Conservation (phyloP, 2,888 invertebrate genomes). For the Chrysopilus asiliformis region DNA sequence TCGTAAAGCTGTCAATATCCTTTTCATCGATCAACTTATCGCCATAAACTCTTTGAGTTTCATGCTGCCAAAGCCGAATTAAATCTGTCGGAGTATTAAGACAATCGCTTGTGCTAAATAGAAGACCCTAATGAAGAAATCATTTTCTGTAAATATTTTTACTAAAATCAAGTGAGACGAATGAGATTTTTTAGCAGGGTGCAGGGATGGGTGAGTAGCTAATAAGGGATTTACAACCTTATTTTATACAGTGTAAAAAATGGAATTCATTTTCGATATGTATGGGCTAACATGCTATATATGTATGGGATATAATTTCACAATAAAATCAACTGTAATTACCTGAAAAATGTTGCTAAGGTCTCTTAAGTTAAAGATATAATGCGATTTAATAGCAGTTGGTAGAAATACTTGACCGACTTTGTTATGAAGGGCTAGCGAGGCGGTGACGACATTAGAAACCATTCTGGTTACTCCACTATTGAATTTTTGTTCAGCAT, state of each 20-base stretch:
- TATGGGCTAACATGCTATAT: no score
- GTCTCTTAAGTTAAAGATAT: conserved; percentile 89
- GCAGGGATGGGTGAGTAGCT: no score
- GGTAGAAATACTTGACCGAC: conserved; percentile 80
- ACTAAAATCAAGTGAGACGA: background rate
- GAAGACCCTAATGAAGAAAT: conserved; percentile 53
- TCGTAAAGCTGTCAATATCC: conserved; percentile 79
- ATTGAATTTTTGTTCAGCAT: conserved; percentile 68
- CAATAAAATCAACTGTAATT: conserved; percentile 15
- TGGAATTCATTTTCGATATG: no score
- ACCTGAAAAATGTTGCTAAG: conserved; percentile 92
- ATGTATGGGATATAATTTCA: background rate
- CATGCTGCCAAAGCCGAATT: conserved; percentile 85
- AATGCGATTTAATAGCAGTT: conserved; percentile 93
- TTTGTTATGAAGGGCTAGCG: conserved; percentile 75
- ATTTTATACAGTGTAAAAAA: no score
- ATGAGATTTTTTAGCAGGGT: no score
- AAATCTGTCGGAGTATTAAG: conserved; percentile 66
- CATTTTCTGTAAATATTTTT: background rate
- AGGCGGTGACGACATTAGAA: conserved; percentile 62
- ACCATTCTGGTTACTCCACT: conserved; percentile 53
- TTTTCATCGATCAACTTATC: conserved; percentile 83
- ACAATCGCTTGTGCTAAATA: conserved; percentile 84
- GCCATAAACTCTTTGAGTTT: conserved; percentile 83
- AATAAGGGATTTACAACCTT: no score